These are phyloP conservation scores for Baryphthengus martii DNA, from an alignment of 2,113 vertebrate species.

Conservation along the genomic window DNA sequence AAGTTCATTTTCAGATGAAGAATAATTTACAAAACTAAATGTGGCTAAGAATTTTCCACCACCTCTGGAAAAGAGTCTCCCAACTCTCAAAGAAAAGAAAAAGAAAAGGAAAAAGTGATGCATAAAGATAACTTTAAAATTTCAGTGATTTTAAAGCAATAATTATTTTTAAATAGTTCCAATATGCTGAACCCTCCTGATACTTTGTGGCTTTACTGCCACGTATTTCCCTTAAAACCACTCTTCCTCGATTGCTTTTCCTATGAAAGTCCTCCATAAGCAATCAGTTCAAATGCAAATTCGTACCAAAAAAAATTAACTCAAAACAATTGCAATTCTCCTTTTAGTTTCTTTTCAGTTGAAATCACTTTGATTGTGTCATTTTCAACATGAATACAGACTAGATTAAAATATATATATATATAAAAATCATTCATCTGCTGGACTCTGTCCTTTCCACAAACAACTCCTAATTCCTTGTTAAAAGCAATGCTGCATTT, in stretches of 20 bases:
- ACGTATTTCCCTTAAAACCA: background rate
- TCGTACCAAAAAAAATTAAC: background rate
- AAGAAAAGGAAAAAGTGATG: background rate
- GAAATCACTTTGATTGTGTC: background rate
- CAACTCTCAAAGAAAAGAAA: background rate
- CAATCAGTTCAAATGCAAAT: background rate
- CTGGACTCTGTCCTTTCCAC: background rate
- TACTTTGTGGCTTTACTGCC: background rate
- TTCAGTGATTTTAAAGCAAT: background rate
- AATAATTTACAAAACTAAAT: background rate
- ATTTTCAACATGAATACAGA: background rate
- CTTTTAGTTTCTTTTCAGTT: background rate
- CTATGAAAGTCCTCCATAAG: fast-evolving
- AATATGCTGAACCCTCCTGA: background rate
- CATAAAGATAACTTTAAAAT: background rate
- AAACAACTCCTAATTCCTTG: background rate
- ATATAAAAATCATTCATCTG: background rate
- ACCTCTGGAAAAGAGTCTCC: fast-evolving
- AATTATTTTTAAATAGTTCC: background rate
- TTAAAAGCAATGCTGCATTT: background rate
- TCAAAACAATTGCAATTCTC: background rate
- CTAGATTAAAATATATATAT: background rate
- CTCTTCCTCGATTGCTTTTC: background rate
- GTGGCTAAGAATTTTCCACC: background rate
- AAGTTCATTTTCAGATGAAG: background rate